A percentile compares a stretch with the other conserved stretches of the same genome.
Evolutionary conservation across 2,797 vertebrate species (phyloP).

Genomic region (Euphonia xanthogaster): DNA sequence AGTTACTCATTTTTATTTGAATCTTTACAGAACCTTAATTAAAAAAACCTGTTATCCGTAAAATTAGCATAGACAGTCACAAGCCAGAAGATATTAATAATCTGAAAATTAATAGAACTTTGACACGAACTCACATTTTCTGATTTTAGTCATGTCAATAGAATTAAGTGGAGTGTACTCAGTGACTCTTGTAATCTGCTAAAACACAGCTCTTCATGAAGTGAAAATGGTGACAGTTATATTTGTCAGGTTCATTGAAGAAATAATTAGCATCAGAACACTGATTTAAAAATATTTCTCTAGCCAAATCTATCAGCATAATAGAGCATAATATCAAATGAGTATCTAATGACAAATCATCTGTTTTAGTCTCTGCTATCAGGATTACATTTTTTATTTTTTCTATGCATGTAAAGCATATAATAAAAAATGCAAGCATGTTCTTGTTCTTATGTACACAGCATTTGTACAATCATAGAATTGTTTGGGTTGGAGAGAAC

Average conservation of each 20-base stretch:
- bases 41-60: neutral
- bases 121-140: neutral
- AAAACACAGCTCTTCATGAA: neutral
- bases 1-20: neutral
- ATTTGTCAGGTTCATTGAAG: neutral
- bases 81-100: neutral
- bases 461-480: neutral
- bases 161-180: neutral
- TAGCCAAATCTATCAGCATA: neutral
- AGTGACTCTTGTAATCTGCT: neutral
- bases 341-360: neutral
- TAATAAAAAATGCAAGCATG: neutral
- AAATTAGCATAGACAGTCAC: neutral
- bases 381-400: neutral
- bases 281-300: neutral
- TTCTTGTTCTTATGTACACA: neutral
- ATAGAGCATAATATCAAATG: neutral
- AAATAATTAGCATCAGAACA: neutral
- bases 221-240: neutral
- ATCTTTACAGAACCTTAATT: neutral
- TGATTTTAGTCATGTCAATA: neutral
- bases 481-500: neutral
- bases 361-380: neutral
- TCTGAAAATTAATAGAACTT: neutral
- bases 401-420: neutral